A percentile compares a stretch with the other conserved stretches of the same genome.
Conservation (phyloP, 2,113 vertebrate species). For the Dissostichus mawsoni region DNA sequence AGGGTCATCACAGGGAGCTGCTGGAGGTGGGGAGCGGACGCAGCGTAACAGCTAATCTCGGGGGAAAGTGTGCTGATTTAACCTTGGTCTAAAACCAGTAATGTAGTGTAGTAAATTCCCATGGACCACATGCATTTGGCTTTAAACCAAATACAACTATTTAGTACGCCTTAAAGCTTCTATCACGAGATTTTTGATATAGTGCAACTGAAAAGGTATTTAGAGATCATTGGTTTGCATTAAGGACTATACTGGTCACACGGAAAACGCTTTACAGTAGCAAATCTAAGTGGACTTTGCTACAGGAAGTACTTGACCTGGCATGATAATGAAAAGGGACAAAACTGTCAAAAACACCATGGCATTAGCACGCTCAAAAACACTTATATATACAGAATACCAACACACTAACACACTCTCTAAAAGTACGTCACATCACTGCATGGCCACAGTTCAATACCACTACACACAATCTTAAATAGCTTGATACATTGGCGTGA, state of each 20-base stretch:
- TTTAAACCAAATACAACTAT: conserved; percentile 46
- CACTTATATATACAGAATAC: conserved; percentile 36
- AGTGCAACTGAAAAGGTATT: background rate
- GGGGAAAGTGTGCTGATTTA: conserved; percentile 62
- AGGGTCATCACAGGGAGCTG: conserved; percentile 77
- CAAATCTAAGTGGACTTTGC: conserved; percentile 38
- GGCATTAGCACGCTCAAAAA: conserved; percentile 52
- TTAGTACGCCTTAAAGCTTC: conserved; percentile 7
- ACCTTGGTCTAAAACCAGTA: conserved; percentile 47
- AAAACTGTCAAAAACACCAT: conserved; percentile 51
- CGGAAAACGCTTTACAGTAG: conserved; percentile 20
- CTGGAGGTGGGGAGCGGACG: conserved; percentile 73
- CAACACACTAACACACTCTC: conserved; percentile 37
- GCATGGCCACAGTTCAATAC: conserved; percentile 38
- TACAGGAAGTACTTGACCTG: conserved; percentile 31
- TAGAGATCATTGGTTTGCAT: background rate
- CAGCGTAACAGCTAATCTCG: conserved; percentile 77
- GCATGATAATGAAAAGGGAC: conserved; percentile 47
- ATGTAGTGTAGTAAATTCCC: conserved; percentile 47
- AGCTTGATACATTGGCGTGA: conserved; percentile 5
- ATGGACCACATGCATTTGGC: conserved; percentile 38
- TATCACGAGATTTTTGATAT: background rate
- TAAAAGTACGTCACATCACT: conserved; percentile 35
- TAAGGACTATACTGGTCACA: conserved; percentile 22
- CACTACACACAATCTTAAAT: conserved; percentile 19